These are phyloP conservation scores for Strigamia crassipes DNA, from an alignment of 2,888 invertebrate species.

Conservation along the genomic window DNA sequence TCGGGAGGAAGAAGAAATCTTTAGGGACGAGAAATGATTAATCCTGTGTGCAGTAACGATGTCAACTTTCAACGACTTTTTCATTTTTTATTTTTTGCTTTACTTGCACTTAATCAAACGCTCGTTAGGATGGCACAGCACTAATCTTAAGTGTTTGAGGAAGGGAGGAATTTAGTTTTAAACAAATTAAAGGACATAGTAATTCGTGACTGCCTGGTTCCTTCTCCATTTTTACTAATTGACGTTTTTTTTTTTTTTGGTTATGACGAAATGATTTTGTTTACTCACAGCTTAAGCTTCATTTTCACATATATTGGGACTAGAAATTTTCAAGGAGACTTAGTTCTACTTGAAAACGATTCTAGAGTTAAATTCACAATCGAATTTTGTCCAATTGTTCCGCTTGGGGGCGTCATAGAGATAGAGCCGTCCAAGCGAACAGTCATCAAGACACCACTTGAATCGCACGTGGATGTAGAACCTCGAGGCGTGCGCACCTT, in stretches of 20 bases:
- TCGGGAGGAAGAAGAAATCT: conserved; percentile 1
- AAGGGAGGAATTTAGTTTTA: too few species aligned
- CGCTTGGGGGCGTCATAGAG: conserved; percentile 25
- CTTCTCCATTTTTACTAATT: too few species aligned
- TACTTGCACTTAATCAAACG: conserved; percentile 28
- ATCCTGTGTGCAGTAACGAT: conserved; percentile 29
- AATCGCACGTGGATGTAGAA: conserved; percentile 32
- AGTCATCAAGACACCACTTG: conserved; percentile 35
- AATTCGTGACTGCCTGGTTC: too few species aligned
- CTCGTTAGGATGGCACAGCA: conserved; percentile 3
- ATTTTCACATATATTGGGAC: neutral
- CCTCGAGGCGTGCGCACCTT: conserved; percentile 37
- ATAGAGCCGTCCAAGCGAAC: conserved; percentile 42
- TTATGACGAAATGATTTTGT: too few species aligned
- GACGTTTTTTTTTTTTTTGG: too few species aligned
- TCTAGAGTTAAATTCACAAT: conserved; percentile 36
- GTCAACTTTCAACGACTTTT: conserved; percentile 32
- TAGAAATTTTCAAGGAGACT: neutral
- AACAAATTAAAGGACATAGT: too few species aligned
- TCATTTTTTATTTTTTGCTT: neutral
- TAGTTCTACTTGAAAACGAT: conserved; percentile 29
- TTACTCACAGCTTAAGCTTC: too few species aligned
- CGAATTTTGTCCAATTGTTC: conserved; percentile 40
- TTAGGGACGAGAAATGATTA: conserved; percentile 12
- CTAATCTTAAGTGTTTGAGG: neutral